Evolutionary conservation across 2,113 vertebrate genomes (phyloP), one percentile per base, ranked within the genome.

Genomic region (Carettochelys insculpta): DNA sequence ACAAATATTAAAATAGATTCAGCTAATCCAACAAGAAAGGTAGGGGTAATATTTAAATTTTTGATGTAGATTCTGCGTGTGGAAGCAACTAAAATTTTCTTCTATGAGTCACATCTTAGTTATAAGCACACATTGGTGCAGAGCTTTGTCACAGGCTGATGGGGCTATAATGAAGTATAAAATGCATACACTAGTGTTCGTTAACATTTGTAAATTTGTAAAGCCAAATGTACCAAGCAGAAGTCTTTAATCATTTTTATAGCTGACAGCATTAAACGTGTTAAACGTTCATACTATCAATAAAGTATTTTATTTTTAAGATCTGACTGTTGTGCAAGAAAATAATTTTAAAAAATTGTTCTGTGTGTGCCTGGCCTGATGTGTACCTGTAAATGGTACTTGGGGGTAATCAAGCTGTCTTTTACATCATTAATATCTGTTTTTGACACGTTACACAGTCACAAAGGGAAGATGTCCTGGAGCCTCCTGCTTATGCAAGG

Each of bases 121-220:
- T 86, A 77, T 86, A 80, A 91, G 94, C 94, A 94, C 90, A 92
- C 78, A 4, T 93, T 51, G 89, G 95, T 96, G 95, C 88, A 85
- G 96, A 95, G 89, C 96, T 96, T 3, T 92, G 92, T 97, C 95
- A 94, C 95, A 93, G 96, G 95, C 93, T 96, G 91, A 83, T 90
- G 94, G 94, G 96, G 95, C 84, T 85, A 86, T 97, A 93, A 97
- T 93, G 96, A 96, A 93, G 97, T 97, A 87, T 93, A 95, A 91
- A 92, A 82, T 20, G 86, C 54, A 81, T 90, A 94, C 92, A 87
- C 80, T 94, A 87, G 92, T 97, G 94, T 95, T 96, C 92, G 93
- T 96, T 98, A 96, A 97, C 95, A 91, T 92, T 80, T 98, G 98
- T 98, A 97, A 96, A 97, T 97, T 95, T 98, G 98, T 98, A 97